Conservation (phyloP, 1,140 invertebrate species). For the Diorhabda sublineata region DNA sequence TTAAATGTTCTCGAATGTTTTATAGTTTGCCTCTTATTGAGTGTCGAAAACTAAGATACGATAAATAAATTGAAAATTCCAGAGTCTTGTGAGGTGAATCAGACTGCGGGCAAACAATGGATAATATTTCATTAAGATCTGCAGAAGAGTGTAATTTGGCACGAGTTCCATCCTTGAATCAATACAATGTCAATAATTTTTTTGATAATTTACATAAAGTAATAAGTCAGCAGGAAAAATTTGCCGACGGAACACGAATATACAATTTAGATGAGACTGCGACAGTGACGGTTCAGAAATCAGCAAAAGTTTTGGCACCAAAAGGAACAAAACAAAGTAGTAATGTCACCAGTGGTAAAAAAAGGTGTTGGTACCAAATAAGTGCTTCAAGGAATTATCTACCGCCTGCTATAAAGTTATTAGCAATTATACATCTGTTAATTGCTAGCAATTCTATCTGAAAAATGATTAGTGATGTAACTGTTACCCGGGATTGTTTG, state of each 20-base stretch:
- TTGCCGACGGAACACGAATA: slow-evolving; percentile 17
- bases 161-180: slow-evolving; percentile 21
- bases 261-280: slow-evolving; percentile 48
- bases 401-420: too few relatives aligned
- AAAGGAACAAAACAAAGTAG: slow-evolving; percentile 42
- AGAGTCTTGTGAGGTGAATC: too few relatives aligned
- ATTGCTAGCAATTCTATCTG: too few relatives aligned
- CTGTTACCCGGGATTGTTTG: too few relatives aligned
- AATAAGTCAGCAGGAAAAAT: slow-evolving; percentile 33
- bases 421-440: too few relatives aligned
- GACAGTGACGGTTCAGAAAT: slow-evolving; percentile 48
- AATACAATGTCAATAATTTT: slow-evolving; percentile 38
- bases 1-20: too few relatives aligned
- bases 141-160: slow-evolving; percentile 45
- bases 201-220: neutral
- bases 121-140: slow-evolving; percentile 40
- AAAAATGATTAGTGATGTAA: too few relatives aligned
- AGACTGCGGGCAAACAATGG: neutral
- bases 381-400: too few relatives aligned
- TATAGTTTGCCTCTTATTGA: too few relatives aligned
- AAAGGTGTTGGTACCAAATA: too few relatives aligned
- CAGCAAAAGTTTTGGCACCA: slow-evolving; percentile 41
- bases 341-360: slow-evolving; percentile 46
- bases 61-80: too few relatives aligned
- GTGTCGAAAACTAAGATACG: too few relatives aligned